Conservation (phyloP, 2,888 invertebrate genomes). For the Mactromeris polynyma region DNA sequence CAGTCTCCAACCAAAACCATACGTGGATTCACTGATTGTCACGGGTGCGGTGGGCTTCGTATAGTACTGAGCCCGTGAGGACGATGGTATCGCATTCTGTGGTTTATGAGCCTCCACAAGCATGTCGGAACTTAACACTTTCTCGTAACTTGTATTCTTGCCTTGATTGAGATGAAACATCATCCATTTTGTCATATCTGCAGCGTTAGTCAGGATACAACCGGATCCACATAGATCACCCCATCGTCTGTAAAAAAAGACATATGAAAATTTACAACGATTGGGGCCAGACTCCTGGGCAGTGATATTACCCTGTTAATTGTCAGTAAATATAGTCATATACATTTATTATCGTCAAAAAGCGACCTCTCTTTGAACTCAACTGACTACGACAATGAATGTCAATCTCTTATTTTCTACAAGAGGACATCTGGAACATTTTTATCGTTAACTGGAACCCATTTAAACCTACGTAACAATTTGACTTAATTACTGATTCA, state of each 20-base stretch:
- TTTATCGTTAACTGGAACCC: too few species aligned
- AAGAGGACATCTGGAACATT: too few species aligned
- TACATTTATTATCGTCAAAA: too few species aligned
- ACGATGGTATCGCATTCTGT: slow-evolving; percentile 62
- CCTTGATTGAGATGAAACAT: slow-evolving; percentile 79
- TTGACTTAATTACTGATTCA: too few species aligned
- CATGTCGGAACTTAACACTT: slow-evolving; percentile 66
- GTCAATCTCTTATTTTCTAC: too few species aligned
- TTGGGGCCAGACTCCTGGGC: too few species aligned
- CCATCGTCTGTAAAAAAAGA: slow-evolving; percentile 74
- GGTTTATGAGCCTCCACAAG: slow-evolving; percentile 75
- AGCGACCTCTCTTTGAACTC: too few species aligned
- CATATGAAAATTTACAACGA: neutral
- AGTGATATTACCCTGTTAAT: too few species aligned
- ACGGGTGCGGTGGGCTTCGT: slow-evolving; percentile 78
- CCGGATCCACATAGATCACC: slow-evolving; percentile 82
- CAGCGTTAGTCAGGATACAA: slow-evolving; percentile 81
- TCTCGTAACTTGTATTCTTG: slow-evolving; percentile 51
- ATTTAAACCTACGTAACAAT: too few species aligned
- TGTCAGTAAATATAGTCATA: too few species aligned
- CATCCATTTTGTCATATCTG: slow-evolving; percentile 85
- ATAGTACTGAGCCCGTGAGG: slow-evolving; percentile 66
- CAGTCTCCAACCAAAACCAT: slow-evolving; percentile 83
- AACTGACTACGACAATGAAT: too few species aligned
- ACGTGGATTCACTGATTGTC: slow-evolving; percentile 72